These are phyloP conservation scores for Acanthiza pusilla DNA, from an alignment of 2,797 vertebrate genomes.

Conservation along the genomic window DNA sequence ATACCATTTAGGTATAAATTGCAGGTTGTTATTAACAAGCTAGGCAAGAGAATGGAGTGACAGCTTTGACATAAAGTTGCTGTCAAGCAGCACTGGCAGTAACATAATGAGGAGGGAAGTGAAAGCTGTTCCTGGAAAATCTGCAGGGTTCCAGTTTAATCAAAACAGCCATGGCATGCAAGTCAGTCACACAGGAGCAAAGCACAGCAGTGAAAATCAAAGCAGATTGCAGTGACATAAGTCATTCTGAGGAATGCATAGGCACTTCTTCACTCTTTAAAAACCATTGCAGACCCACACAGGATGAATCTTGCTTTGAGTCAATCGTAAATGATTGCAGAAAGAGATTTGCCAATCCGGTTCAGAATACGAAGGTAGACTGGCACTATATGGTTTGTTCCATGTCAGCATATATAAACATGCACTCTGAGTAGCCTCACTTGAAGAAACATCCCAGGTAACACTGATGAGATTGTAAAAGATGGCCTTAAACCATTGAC, in stretches of 20 bases:
- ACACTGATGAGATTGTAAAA: background rate
- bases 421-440: background rate
- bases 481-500: background rate
- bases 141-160: background rate
- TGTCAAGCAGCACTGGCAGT: background rate
- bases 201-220: background rate
- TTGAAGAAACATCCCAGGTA: background rate
- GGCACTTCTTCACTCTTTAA: background rate
- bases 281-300: background rate
- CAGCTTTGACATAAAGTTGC: background rate
- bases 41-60: background rate
- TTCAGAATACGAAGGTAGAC: background rate
- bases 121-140: background rate
- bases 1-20: background rate
- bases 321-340: background rate
- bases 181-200: background rate
- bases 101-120: background rate
- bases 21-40: background rate
- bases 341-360: background rate
- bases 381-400: background rate
- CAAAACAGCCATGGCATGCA: background rate
- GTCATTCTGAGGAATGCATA: background rate
- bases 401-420: background rate
- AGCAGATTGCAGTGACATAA: background rate
- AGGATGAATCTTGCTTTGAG: background rate